Conservation (phyloP, 2,113 vertebrate species). For the Heliornis fulica region DNA sequence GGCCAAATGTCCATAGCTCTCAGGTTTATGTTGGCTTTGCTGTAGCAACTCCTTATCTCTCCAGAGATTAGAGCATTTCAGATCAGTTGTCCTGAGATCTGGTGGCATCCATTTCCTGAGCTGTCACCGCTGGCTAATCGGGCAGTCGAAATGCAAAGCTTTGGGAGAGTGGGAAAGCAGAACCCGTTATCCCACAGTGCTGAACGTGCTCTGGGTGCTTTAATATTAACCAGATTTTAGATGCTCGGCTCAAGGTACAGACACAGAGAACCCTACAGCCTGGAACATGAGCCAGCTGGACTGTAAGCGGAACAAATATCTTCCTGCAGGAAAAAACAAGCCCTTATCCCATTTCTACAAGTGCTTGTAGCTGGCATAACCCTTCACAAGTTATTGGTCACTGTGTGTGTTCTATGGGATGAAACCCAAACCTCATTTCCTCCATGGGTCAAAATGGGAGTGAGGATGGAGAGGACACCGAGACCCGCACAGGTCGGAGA, state of each 20-base stretch:
- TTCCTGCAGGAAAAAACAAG: background rate
- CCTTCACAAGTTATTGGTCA: background rate
- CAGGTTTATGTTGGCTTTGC: conserved; percentile 73
- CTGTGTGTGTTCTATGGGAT: background rate
- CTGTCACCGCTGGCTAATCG: conserved; percentile 33
- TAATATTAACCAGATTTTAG: background rate
- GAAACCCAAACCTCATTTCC: background rate
- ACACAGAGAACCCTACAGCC: background rate
- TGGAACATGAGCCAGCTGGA: background rate
- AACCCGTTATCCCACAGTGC: background rate
- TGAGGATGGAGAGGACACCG: accelerated
- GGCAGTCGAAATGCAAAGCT: background rate
- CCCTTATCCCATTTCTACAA: too few species aligned
- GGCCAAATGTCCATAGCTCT: conserved; percentile 34
- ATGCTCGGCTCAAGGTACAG: background rate
- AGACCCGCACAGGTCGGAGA: background rate
- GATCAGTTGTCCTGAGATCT: conserved; percentile 53
- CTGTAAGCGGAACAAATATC: background rate
- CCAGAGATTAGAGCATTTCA: conserved; percentile 55
- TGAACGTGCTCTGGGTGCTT: accelerated
- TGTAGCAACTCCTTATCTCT: conserved; percentile 79
- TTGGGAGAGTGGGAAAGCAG: background rate
- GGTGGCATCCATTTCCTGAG: conserved; percentile 67
- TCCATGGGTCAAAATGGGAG: accelerated
- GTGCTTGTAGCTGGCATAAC: background rate